Percentiles rank a stretch among this genome's conserved stretches.
These are phyloP conservation scores for Engraulis encrasicolus DNA, from an alignment of 2,113 vertebrate genomes.

Conservation along the genomic window DNA sequence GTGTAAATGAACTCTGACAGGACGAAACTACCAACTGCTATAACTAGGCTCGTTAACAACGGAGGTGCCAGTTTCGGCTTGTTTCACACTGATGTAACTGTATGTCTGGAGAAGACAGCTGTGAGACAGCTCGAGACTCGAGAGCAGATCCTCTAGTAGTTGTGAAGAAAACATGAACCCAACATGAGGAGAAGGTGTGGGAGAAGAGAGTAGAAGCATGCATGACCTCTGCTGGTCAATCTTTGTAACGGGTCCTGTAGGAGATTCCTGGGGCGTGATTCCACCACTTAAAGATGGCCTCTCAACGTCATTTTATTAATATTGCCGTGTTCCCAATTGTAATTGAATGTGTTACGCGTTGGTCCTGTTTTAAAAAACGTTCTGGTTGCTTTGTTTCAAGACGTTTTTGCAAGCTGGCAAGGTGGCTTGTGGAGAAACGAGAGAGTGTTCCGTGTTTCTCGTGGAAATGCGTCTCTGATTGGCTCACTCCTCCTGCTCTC, in stretches of 20 bases:
- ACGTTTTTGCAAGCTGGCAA: no score
- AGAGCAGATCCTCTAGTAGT: no score
- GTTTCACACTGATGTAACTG: neutral
- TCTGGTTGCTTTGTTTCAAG: no score
- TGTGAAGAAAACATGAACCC: neutral
- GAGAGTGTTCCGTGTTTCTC: no score
- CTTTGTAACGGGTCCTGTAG: neutral
- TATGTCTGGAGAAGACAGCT: neutral
- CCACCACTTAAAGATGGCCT: neutral
- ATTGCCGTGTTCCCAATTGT: no score
- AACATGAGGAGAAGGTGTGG: neutral
- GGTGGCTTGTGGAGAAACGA: no score
- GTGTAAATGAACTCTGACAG: neutral
- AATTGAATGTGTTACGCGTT: no score
- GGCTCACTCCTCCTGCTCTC: no score
- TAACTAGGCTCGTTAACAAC: neutral
- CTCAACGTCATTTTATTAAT: no score
- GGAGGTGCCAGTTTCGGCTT: neutral
- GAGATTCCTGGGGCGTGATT: neutral
- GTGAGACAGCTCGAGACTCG: neutral
- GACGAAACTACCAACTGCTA: neutral
- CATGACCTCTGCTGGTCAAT: neutral
- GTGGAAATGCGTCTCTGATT: no score
- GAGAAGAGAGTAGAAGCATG: neutral
- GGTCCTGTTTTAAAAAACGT: no score